These are phyloP conservation scores for Erythrocercus mccallii DNA, from an alignment of 2,113 vertebrate genomes.

Conservation along the genomic window DNA sequence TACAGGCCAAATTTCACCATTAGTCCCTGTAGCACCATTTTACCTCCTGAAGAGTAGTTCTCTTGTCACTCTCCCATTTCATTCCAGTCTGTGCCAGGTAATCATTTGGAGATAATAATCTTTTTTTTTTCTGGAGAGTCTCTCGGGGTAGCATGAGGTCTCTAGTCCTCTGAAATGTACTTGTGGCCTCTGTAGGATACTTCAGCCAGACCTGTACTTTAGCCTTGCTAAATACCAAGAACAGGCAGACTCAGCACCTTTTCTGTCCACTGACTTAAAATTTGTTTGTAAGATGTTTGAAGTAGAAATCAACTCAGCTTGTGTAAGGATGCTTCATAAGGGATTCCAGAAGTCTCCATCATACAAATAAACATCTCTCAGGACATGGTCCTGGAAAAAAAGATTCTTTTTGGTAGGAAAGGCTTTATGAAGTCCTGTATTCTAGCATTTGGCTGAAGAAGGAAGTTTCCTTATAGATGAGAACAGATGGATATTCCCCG, in stretches of 20 bases:
- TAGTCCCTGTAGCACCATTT: background rate
- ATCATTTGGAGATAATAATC: background rate
- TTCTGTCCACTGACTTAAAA: background rate
- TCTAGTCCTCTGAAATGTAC: background rate
- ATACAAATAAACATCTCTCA: background rate
- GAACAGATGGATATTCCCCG: accelerated
- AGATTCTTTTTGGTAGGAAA: background rate
- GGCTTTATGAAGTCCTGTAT: background rate
- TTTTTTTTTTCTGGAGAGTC: background rate
- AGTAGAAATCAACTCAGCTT: background rate
- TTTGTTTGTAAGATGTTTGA: background rate
- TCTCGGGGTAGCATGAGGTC: background rate
- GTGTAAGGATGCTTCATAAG: background rate
- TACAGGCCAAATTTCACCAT: background rate
- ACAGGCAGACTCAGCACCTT: background rate
- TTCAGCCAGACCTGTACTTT: background rate
- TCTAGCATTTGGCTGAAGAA: background rate
- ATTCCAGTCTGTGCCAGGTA: background rate
- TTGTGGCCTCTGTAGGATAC: background rate
- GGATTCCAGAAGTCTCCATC: background rate
- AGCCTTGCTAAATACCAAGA: background rate
- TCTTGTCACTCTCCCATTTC: background rate
- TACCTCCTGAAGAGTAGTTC: background rate
- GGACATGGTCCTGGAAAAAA: background rate
- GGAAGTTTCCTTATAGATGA: background rate